Evolutionary conservation across 2,797 vertebrate genomes (phyloP), one percentile per base, ranked within the genome.

Genomic region (Apodemus agrarius): DNA sequence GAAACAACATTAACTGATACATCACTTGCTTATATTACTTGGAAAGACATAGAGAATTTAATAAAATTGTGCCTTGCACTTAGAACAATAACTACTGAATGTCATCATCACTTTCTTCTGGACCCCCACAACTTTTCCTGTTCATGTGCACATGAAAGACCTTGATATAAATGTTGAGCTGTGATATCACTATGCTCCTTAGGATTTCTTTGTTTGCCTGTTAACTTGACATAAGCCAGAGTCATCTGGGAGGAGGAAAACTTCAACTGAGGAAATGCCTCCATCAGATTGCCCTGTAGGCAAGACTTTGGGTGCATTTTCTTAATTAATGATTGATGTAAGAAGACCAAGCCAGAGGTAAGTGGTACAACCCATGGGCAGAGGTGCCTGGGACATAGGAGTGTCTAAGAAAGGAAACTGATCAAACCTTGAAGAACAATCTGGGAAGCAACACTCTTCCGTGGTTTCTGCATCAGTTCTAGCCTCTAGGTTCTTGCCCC

Each of bases 121-220:
- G 76, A n/a, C 61, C 3, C 17, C 52, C 63, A 57, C 76, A 40
- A 67, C 13, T 31, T 85, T 87, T 84, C n/a, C 8, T 90, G 26
- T n/a, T 80, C 74, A 37, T 5, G 13, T 63, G 34, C 31, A 52
- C 10, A 24, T 24, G 52, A n/a, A 85, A 96, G 52, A 91, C 10
- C 74, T 95, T 67, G 76, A n/a, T n/a, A 79, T 59, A 84, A 89
- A 78, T 93, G 21, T 52, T 93, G 54, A 95, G 6, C 19, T 94
- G 43, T 86, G 75, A 54, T 76, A 78, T 82, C 61, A 79, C 59
- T 14, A 6, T 34, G 43, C 31, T 85, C 49, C 19, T 49, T 67
- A 85, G 63, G 75, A 40, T 49, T 76, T n/a, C 6, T 49, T 49
- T 67, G 83, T 24, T 85, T 65, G 24, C 31, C 29, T 49, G 49